phyloP scores from a whole-genome alignment of 2,888 invertebrate species.

The Drosophila putrida region DNA sequence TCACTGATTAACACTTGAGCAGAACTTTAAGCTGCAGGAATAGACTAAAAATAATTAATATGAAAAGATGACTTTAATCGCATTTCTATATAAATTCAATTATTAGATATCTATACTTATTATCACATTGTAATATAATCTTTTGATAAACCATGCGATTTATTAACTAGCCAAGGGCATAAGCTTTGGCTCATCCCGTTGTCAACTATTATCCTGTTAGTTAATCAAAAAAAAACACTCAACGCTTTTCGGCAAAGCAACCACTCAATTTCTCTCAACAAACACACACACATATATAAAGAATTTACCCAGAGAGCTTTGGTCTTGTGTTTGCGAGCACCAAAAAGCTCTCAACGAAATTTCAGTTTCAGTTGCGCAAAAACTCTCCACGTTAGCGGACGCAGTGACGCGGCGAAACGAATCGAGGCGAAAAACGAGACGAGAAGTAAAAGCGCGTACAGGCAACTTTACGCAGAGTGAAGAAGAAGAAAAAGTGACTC shows the following conservation, averaged over 20 bases:
- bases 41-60: background rate
- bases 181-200: slow-evolving; percentile 38
- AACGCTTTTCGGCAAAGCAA: slow-evolving; percentile 15
- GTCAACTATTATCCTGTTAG: slow-evolving; percentile 41
- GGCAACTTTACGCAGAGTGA: slow-evolving; percentile 41
- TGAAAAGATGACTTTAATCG: background rate
- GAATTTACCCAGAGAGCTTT: slow-evolving; percentile 48
- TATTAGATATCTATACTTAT: slow-evolving; percentile 5
- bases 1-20: no score
- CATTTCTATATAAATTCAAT: background rate
- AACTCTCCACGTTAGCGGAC: slow-evolving; percentile 70
- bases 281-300: slow-evolving; percentile 8
- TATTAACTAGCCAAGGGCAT: slow-evolving; percentile 19
- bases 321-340: slow-evolving; percentile 26
- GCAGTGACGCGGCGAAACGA: slow-evolving; percentile 32
- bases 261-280: slow-evolving; percentile 41
- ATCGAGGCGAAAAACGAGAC: slow-evolving; percentile 21
- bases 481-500: slow-evolving; percentile 27
- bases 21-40: background rate
- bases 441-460: slow-evolving; percentile 28
- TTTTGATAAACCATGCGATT: slow-evolving; percentile 9
- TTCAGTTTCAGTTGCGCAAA: slow-evolving; percentile 71
- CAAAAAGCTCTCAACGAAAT: slow-evolving; percentile 59
- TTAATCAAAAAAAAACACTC: slow-evolving; percentile 38
- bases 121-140: slow-evolving; percentile 5